Base-by-base conservation (phyloP, 2,113 vertebrate genomes). In the Vireo altiloquus region DNA sequence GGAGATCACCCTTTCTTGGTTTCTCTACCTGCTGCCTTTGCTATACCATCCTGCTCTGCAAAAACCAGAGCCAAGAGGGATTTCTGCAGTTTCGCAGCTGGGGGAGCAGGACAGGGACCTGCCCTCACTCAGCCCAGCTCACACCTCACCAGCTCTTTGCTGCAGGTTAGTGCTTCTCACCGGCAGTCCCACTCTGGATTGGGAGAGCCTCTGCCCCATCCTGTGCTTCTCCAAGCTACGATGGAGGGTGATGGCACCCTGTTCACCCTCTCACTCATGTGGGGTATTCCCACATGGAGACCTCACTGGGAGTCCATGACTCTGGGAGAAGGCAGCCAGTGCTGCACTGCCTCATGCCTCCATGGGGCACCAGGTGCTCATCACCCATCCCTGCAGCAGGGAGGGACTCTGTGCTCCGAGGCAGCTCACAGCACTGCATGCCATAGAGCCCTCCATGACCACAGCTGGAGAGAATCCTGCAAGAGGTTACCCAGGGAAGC, bases 181-280 rank as follows among this genome's bases (percentile, higher is more conserved):
- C 33, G 20, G 7, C 15, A 25, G 20, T 3, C 27, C 66, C 33
- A 24, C 2, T 4, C 21, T 3, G 10, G 11, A 22, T 18, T 8
- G 3, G 44, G n/a, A 71, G 33, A 75, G 35, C 47, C 52, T 46
- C 47, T 71, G 61, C 39, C 57, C 40, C 9, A 2, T n/a, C 30
- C 74, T 42, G 40, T 2, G 0, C 21, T 17, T 74, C 40, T 40
- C 39, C n/a, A 25, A 16, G 59, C 47, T 35, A 3, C 0, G 0
- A 1, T 1, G 30, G 54, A 18, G 9, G 54, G 54, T 7, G 59
- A 31, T 5, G 25, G 47, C 60, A 31, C 31, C 25, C 30, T 3
- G 13, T 1, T 31, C 44, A 39, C n/a, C 12, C 25, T 33, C 31
- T 6, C 0, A n/a, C n/a, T n/a, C n/a, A n/a, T n/a, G 15, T 35